Evolutionary conservation across 2,113 vertebrate genomes (phyloP).

Genomic region (Onychostoma macrolepis): DNA sequence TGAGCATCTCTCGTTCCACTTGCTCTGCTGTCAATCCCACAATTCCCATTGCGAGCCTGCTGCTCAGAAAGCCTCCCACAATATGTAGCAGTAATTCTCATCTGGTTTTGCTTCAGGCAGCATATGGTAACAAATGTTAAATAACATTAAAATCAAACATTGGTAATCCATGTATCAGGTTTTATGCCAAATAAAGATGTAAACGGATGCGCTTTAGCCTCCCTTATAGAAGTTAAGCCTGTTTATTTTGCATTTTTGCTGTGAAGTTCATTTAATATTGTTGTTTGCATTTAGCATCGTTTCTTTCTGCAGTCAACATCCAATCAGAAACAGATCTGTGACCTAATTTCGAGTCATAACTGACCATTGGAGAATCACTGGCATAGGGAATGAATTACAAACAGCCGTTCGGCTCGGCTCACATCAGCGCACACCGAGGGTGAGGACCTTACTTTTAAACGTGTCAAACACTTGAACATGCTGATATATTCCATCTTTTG

Average conservation of each 20-base stretch:
- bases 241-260: not conserved
- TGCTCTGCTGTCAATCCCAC: slow-evolving; percentile 22
- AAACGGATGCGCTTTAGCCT: not conserved
- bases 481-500: slow-evolving; percentile 40
- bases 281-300: not conserved
- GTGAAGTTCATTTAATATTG: not conserved
- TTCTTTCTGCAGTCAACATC: not conserved
- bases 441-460: not conserved
- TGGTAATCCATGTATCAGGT: not conserved
- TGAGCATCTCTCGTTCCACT: not conserved
- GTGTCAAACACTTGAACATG: slow-evolving; percentile 3
- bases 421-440: not conserved
- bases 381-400: not conserved
- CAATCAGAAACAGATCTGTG: slow-evolving; percentile 16
- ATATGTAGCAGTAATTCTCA: not conserved
- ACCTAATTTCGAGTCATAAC: not conserved
- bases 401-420: not conserved
- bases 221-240: not conserved
- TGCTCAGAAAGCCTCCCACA: not conserved
- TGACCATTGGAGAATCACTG: not conserved
- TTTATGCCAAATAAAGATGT: not conserved
- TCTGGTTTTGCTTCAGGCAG: slow-evolving; percentile 6
- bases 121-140: not conserved
- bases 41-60: not conserved
- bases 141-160: slow-evolving; percentile 2